Evolutionary conservation across 2,888 invertebrate genomes (phyloP), one percentile per base, ranked within the genome.

Genomic region (Scrobipalpa costella): DNA sequence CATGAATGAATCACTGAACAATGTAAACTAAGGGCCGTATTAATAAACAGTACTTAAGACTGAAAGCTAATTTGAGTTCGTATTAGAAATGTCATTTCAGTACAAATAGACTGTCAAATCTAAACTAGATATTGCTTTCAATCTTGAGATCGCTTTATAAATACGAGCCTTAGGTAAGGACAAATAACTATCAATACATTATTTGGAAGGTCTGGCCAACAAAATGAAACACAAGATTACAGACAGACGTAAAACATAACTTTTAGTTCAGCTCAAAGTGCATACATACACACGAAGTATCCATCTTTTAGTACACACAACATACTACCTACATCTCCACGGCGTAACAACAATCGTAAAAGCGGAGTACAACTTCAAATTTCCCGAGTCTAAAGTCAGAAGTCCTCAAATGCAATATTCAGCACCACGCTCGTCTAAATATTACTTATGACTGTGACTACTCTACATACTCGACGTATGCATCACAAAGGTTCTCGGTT

Each of bases 321-420:
- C 5, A n/a, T 44, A 15, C 44, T n/a, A 44, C 44, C n/a, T n/a
- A 40, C 44, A 27, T 5, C 27, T 27, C 44, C 5, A 5, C 44
- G 7, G n/a, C 44, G 49, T 49, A 49, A 17, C 9, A 49, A 49
- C 19, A 52, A 21, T 21, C 21, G 7, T 21, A 52, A 19, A 19
- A 27, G 13, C 21, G 21, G 50, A 27, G 21, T 21, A 21, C 50
- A 27, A 52, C 21, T 52, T 52, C 50, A 52, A 52, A 21, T 21
- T 52, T 21, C 19, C 21, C 21, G 5, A 13, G 2, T 13, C 50
- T 3, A 58, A 38, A 58, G 36, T 57, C 36, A 36, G 38, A 58
- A 58, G 17, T 38, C 17, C 36, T 19, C 19, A 58, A 58, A 58
- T 58, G 40, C 33, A 58, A 58, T 58, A 58, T 58, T 58, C 57